A percentile compares a stretch with the other conserved stretches of the same genome.
Conservation (phyloP, 1,140 invertebrate species). For the Drosophila pseudoobscura region DNA sequence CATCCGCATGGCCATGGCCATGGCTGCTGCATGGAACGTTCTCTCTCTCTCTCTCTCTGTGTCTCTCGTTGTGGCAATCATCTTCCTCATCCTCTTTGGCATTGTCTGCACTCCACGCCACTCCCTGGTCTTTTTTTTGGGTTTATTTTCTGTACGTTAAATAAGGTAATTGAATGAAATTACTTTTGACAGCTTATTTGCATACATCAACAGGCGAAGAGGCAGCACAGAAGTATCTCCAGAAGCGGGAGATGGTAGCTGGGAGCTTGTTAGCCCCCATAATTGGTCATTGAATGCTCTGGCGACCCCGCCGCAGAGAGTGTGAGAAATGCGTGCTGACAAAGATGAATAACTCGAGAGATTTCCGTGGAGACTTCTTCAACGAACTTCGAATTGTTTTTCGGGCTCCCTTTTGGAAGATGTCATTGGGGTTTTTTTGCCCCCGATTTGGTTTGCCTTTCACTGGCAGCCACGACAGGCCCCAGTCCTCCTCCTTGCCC, state of each 20-base stretch:
- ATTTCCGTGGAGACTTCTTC: constrained; percentile 14
- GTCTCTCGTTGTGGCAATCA: constrained; percentile 18
- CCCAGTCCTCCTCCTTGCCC: no score
- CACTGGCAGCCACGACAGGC: constrained; percentile 9
- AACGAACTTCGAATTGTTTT: constrained; percentile 44
- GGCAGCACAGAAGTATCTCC: constrained; percentile 1
- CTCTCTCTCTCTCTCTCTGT: constrained; percentile 6
- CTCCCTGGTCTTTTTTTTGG: constrained; percentile 30
- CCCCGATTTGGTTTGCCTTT: constrained; percentile 50
- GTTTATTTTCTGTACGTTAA: constrained; percentile 58
- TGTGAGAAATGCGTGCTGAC: constrained; percentile 73
- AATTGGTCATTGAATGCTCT: constrained; percentile 75
- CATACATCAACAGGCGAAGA: constrained; percentile 69
- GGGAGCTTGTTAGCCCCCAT: constrained; percentile 71
- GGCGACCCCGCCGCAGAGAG: constrained; percentile 17
- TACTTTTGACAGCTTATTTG: constrained; percentile 82
- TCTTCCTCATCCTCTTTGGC: constrained; percentile 21
- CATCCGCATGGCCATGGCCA: constrained; percentile 29
- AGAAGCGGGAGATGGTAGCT: constrained; percentile 25
- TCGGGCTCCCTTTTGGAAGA: constrained; percentile 11
- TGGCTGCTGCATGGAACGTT: constrained; percentile 3
- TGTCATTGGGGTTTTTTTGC: constrained; percentile 27
- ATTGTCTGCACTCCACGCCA: background rate
- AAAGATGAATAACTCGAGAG: constrained; percentile 64
- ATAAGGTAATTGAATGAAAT: constrained; percentile 82